Percentiles rank a stretch among this genome's conserved stretches.
Evolutionary conservation across 2,888 invertebrate genomes (phyloP).

Genomic region (Ashinkailepas kermadecensis): DNA sequence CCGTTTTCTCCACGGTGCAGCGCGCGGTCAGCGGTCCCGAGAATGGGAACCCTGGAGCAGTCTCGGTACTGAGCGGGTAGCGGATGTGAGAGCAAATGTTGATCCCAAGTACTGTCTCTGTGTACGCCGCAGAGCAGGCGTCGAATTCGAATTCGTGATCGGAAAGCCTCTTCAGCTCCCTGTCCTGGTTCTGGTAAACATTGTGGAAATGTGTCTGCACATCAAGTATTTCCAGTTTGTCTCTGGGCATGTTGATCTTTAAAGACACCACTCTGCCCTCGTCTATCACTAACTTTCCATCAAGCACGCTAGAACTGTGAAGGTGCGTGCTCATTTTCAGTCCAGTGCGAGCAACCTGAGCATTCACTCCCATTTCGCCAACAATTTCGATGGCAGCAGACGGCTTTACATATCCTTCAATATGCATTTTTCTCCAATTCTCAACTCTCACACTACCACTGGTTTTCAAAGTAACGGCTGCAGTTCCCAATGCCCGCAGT

Average conservation of each 20-base stretch:
- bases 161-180: not conserved
- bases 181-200: constrained; percentile 46
- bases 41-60: not conserved
- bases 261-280: constrained; percentile 60
- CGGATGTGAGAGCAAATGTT: not conserved
- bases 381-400: constrained; percentile 77
- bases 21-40: not conserved
- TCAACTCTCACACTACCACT: constrained; percentile 60
- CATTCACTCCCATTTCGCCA: constrained; percentile 76
- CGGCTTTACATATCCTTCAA: constrained; percentile 73
- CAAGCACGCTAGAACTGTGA: constrained; percentile 74
- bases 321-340: constrained; percentile 72
- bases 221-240: constrained; percentile 76
- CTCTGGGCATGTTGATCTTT: constrained; percentile 70
- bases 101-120: not conserved
- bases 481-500: constrained; percentile 75
- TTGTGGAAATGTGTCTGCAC: constrained; percentile 44
- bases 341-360: constrained; percentile 69
- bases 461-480: constrained; percentile 72
- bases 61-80: not conserved
- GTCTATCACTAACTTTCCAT: constrained; percentile 61
- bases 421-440: constrained; percentile 56
- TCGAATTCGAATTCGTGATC: not conserved
- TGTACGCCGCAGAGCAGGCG: not conserved
- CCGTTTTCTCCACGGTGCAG: constrained; percentile 29